Base-by-base conservation (phyloP, 2,888 invertebrate genomes). In the Cephus pulcher region DNA sequence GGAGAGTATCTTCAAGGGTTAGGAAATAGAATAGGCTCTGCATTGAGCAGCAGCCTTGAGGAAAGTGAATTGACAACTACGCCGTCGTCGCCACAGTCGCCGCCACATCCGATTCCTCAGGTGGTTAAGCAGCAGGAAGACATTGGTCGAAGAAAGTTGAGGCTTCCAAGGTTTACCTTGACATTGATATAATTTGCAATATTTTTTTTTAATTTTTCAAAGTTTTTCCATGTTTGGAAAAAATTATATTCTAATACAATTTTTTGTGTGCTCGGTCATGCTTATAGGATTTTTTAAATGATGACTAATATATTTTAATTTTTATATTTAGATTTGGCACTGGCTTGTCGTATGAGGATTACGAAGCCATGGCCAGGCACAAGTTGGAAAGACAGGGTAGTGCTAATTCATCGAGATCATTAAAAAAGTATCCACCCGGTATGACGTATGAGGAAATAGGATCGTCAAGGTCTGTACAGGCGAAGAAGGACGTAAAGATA, bases 371-470 rank as follows among this genome's bases (percentile, higher is more conserved):
- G 82, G 89, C 92, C 3, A 87, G 91, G 76, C 91, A 91, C 76
- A 92, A 91, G 82, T 81, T 91, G 40, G 91, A 91, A 79, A 89
- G 88, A 23, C 90, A 90, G 80, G 88, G 83, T 70, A 90, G 84
- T 79, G 81, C 86, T 12, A 88, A 83, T 12, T 83, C 86, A 77
- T 86, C 90, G 0, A 86, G 90, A 56, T 86, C 85, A 11, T 78
- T 82, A n/a, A 84, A 87, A 74, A 91, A 90, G 76, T 90, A 90
- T 83, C 91, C 91, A 0, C 88, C 87, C 1, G 91, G 91, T 2
- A 91, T 91, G 91, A 89, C 91, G 9, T 91, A 91, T 79, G 91
- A 91, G 80, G 91, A 91, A 79, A 91, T 91, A 79, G 87, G 89
- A 3, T 90, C 90, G 3, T 91, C 91, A 37, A 87, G 88, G 82